A percentile compares a stretch with the other conserved stretches of the same genome.
Conservation (phyloP, 1,140 invertebrate genomes). For the Nasonia vitripennis region DNA sequence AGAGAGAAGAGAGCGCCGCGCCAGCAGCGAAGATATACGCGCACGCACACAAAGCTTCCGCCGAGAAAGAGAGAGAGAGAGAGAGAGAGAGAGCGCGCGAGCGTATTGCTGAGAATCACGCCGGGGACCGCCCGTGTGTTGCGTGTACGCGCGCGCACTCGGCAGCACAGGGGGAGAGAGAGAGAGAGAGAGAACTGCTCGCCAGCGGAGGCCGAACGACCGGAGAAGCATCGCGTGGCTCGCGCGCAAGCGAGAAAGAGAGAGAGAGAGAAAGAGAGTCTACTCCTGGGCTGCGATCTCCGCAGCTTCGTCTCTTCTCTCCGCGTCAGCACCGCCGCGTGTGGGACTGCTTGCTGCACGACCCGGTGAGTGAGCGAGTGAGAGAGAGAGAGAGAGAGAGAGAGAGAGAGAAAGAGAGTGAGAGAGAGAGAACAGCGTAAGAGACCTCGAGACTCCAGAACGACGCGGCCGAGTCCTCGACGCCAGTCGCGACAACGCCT, state of each 20-base stretch:
- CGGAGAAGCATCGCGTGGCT: neutral
- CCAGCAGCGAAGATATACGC: neutral
- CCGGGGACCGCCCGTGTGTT: conserved; percentile 37
- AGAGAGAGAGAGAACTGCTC: conserved; percentile 7
- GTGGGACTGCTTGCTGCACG: neutral
- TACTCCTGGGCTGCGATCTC: conserved; percentile 33
- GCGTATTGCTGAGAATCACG: conserved; percentile 10
- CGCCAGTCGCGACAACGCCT: conserved; percentile 46
- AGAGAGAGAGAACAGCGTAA: neutral
- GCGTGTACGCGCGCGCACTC: conserved; percentile 41
- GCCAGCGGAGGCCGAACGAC: neutral
- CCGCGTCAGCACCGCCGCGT: neutral
- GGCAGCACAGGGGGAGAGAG: neutral
- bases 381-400: neutral
- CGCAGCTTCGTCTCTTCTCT: conserved; percentile 16
- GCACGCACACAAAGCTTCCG: neutral
- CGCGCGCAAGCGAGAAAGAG: neutral
- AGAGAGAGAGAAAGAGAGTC: neutral
- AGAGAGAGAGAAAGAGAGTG: neutral
- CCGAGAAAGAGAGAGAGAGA: neutral
- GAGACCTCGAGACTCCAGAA: neutral
- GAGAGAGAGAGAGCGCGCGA: neutral
- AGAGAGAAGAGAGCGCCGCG: neutral
- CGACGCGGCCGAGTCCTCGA: neutral
- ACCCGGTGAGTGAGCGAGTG: neutral